Conservation (phyloP, 2,113 vertebrate genomes). For the Rafetus swinhoei region DNA sequence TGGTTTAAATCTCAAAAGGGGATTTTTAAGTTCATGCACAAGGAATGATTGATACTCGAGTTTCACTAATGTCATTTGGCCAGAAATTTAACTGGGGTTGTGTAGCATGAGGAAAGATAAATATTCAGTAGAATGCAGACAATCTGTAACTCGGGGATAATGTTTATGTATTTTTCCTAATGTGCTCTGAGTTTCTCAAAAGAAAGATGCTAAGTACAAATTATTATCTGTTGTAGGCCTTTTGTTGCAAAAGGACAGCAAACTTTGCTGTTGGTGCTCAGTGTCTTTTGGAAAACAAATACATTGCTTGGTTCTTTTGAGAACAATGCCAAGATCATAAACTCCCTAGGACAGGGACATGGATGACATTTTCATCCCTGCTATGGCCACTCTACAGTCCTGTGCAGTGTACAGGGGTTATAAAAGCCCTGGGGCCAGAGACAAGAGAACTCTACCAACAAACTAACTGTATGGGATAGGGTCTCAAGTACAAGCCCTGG, state of each 20-base stretch:
- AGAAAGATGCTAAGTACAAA: neutral
- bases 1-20: neutral
- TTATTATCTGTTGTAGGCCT: neutral
- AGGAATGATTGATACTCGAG: neutral
- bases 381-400: neutral
- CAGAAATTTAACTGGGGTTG: fast-evolving
- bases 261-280: neutral
- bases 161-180: neutral
- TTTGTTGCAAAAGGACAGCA: neutral
- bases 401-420: neutral
- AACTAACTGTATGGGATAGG: neutral
- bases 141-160: neutral
- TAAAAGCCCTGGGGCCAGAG: neutral
- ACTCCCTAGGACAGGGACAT: neutral
- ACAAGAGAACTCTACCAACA: neutral
- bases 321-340: neutral
- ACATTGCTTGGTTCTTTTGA: neutral
- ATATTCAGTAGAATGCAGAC: neutral
- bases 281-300: too few species aligned
- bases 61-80: neutral
- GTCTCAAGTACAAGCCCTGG: neutral
- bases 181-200: neutral
- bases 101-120: neutral
- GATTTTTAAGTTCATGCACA: neutral
- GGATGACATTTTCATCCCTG: neutral